Evolutionary conservation across 2,113 vertebrate species (phyloP).

Genomic region (Centrocercus urophasianus): DNA sequence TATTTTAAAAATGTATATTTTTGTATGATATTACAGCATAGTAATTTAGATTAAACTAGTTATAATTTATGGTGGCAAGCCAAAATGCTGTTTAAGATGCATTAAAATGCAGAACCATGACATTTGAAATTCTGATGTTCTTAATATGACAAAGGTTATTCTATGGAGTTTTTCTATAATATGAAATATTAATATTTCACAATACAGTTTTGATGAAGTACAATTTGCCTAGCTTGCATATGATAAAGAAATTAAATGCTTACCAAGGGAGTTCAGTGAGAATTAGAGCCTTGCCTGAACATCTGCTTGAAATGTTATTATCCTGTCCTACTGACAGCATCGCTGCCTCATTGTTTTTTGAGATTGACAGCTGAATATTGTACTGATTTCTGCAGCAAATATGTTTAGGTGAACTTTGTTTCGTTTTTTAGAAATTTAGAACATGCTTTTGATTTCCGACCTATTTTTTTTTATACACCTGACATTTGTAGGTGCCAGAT

Average conservation of each 20-base stretch:
- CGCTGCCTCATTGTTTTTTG: conserved; percentile 76
- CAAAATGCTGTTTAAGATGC: conserved; percentile 76
- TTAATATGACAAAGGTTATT: conserved; percentile 83
- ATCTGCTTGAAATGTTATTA: conserved; percentile 88
- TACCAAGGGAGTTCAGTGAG: conserved; percentile 83
- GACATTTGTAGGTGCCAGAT: conserved; percentile 94
- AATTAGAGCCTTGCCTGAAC: conserved; percentile 83
- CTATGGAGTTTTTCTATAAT: conserved; percentile 81
- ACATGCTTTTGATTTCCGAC: conserved; percentile 77
- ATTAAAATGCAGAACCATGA: conserved; percentile 82
- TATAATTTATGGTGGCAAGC: conserved; percentile 70
- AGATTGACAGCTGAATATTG: conserved; percentile 87
- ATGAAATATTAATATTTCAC: conserved; percentile 87
- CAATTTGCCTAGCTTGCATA: conserved; percentile 83
- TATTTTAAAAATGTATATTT: conserved; percentile 61
- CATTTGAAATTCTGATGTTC: conserved; percentile 82
- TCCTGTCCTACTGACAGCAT: conserved; percentile 79
- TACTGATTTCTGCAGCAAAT: conserved; percentile 79
- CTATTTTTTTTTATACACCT: conserved; percentile 78
- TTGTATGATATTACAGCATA: conserved; percentile 47
- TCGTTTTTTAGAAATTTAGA: conserved; percentile 71
- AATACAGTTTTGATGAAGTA: conserved; percentile 85
- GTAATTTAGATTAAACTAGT: conserved; percentile 70
- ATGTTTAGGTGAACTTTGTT: conserved; percentile 82
- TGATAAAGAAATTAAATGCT: conserved; percentile 88